Evolutionary conservation across 2,797 vertebrate genomes (phyloP), one percentile per base, ranked within the genome.

Genomic region (Amblyopsis hoosieri): DNA sequence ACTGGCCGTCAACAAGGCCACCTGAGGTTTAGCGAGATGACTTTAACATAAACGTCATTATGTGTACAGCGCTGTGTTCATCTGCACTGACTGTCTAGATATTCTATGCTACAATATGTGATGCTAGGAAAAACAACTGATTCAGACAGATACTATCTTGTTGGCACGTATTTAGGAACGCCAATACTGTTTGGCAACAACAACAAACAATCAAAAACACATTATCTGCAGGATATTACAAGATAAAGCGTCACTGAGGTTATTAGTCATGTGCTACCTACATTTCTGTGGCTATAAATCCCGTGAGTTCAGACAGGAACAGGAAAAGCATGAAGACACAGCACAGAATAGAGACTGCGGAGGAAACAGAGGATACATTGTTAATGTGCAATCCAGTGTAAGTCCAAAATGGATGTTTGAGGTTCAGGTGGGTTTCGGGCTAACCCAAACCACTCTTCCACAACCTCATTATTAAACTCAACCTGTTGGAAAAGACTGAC

Each of bases 231-330:
- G 65, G 72, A 74, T 51, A 74, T 77, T 71, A 75, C 12, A 4
- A 65, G 62, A 57, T 1, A 13, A 13, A 23, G 0, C 0, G 9
- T 12, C 15, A 45, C 68, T 53, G 8, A 10, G 3, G 15, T 17
- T 23, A 23, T 5, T 15, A 14, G 51, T 9, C 15, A 17, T 0
- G 53, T 1, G 67, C 64, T 90, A 97, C 98, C 88, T 94, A 99
- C 98, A 99, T 95, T 94, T 99, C 98, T 81, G 95, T 99, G 58
- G 96, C 94, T 89, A 99, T 97, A 92, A 97, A 99, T 90, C 98
- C 98, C 0, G 95, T 98, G 85, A 99, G 94, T 85, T 99, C 98
- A 19, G 97, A 99, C 82, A 99, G 93, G 93, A 99, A 99, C 79
- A 99, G 95, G 93, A 99, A 99, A 75, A 99, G 87, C 87, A 99